Evolutionary conservation across 2,113 vertebrate genomes (phyloP), one percentile per base, ranked within the genome.

Genomic region (Istiophorus platypterus): DNA sequence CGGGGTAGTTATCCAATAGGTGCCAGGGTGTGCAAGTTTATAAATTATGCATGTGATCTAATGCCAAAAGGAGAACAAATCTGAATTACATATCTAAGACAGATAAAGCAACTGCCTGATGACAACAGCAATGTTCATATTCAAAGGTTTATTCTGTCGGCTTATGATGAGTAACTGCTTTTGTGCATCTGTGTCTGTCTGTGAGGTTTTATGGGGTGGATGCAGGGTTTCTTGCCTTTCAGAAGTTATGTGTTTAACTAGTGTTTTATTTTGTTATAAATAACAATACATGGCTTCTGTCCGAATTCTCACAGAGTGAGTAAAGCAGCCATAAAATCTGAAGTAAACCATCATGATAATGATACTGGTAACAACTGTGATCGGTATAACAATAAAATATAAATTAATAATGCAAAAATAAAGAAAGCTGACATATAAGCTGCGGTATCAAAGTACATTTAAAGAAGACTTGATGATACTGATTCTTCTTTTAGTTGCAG

Each of bases 91-190:
- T 6, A 4, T 12, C 34, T 20, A 45, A 42, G 20, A 56, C 13
- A 56, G 8, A 71, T 31, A 45, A 49, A 49, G 14, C 45, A 20
- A 20, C 57, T 67, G 26, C 26, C 26, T 29, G 42, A 69, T 77
- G 45, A 76, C 47, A 22, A 77, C 31, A 34, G 57, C 66, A 51
- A 24, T 27, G 41, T 17, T 73, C 62, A 59, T 29, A 47, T 62
- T 69, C 58, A 29, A 31, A 51, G 72, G 34, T 31, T 41, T 13
- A 27, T 29, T 29, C 1, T 58, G 13, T 59, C 45, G 18, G 37
- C 9, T 18, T 18, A 24, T 18, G 63, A 57, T 67, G 20, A 58
- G 42, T 5, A 62, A 45, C 15, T 63, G 5, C n/a, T 17, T 73
- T 49, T 9, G 20, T 49, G 54, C 22, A 65, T 65, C 15, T 42